Evolutionary conservation across 2,888 invertebrate genomes (phyloP).

Genomic region (Cyclophora albipunctata): DNA sequence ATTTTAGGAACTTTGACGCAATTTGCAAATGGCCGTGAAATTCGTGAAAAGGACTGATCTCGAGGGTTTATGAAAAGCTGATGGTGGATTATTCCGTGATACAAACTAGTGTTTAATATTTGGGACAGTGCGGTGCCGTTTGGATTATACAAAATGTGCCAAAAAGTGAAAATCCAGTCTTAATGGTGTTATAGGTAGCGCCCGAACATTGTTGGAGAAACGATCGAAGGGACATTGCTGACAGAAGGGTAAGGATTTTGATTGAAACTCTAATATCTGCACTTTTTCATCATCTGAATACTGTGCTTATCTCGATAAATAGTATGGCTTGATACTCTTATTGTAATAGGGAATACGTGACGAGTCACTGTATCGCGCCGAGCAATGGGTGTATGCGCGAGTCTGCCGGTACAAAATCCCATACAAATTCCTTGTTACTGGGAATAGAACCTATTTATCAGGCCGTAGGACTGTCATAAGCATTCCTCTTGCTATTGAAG

Average conservation of each 20-base stretch:
- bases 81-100: conserved; percentile 66
- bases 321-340: conserved; percentile 8
- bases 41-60: conserved; percentile 72
- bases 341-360: conserved; percentile 5
- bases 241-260: conserved; percentile 69
- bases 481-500: conserved; percentile 13
- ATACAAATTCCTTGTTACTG: conserved; percentile 32
- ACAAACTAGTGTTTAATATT: conserved; percentile 59
- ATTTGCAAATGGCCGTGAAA: conserved; percentile 77
- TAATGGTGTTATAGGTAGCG: conserved; percentile 68
- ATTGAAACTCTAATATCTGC: conserved; percentile 36
- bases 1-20: conserved; percentile 70
- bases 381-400: conserved; percentile 34
- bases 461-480: conserved; percentile 29
- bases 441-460: conserved; percentile 26
- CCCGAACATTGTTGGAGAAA: conserved; percentile 63
- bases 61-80: conserved; percentile 68
- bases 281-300: conserved; percentile 24
- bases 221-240: conserved; percentile 65
- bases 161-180: conserved; percentile 72
- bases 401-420: conserved; percentile 32
- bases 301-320: conserved; percentile 16
- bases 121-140: conserved; percentile 65
- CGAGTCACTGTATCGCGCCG: conserved; percentile 3
- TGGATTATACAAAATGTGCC: conserved; percentile 68